Evolutionary conservation across 2,797 vertebrate species (phyloP).

Genomic region (Acipenser ruthenus): DNA sequence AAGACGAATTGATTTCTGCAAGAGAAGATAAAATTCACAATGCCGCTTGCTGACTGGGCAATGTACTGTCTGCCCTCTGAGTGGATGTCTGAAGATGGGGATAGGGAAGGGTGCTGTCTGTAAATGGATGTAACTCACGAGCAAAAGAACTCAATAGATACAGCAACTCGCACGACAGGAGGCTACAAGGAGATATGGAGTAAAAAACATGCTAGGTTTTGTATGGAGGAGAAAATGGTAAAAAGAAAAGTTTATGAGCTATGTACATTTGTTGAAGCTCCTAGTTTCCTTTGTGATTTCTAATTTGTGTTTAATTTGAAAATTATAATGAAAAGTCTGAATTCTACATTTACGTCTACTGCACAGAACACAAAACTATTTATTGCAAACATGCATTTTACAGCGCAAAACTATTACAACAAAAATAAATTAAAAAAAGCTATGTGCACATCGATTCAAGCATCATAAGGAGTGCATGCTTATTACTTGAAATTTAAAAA

Average conservation of each 20-base stretch:
- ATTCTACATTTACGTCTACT: slow-evolving; percentile 1
- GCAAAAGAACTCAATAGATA: slow-evolving; percentile 1
- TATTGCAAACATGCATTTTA: slow-evolving; percentile 13
- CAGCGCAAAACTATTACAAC: slow-evolving; percentile 16
- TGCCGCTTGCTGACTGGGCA: slow-evolving; percentile 78
- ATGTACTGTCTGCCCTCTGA: slow-evolving; percentile 65
- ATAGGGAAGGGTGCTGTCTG: slow-evolving; percentile 46
- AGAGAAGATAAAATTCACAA: slow-evolving; percentile 95
- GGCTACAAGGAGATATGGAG: slow-evolving; percentile 42
- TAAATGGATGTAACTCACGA: slow-evolving; percentile 48
- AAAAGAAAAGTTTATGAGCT: slow-evolving; percentile 40
- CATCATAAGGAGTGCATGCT: slow-evolving; percentile 26
- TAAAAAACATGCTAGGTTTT: slow-evolving; percentile 51
- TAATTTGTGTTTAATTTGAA: slow-evolving; percentile 47
- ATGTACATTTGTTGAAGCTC: slow-evolving; percentile 60
- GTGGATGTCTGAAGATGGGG: slow-evolving; percentile 62
- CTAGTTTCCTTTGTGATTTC: slow-evolving; percentile 70
- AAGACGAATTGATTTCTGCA: slow-evolving; percentile 94
- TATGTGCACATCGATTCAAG: slow-evolving; percentile 22
- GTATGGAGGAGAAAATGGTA: slow-evolving; percentile 42
- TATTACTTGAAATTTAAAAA: slow-evolving; percentile 14
- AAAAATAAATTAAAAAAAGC: background rate
- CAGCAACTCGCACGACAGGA: slow-evolving; percentile 20
- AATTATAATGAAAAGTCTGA: background rate
- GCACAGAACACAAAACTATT: slow-evolving; percentile 2